A percentile compares a stretch with the other conserved stretches of the same genome.
Conservation (phyloP, 2,797 vertebrate species). For the Siniperca obscura region DNA sequence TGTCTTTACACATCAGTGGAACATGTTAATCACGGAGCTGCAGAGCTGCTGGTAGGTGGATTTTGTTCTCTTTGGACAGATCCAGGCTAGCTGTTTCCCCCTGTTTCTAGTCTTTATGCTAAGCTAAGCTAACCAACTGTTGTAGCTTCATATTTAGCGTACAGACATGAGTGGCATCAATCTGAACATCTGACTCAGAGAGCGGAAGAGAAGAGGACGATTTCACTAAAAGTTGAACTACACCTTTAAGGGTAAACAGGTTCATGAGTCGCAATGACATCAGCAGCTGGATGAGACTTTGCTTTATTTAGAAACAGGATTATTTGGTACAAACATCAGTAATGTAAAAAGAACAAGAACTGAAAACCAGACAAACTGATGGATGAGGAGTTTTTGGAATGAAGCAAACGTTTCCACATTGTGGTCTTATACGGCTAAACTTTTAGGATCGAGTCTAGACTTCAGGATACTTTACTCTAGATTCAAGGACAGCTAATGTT, state of each 20-base stretch:
- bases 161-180: neutral
- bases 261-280: slow-evolving; percentile 32
- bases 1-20: neutral
- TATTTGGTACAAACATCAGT: slow-evolving; percentile 54
- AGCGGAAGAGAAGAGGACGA: neutral
- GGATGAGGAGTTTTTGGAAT: neutral
- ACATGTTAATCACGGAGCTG: neutral
- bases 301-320: slow-evolving; percentile 68
- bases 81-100: neutral
- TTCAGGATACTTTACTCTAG: neutral
- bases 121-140: neutral
- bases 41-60: neutral
- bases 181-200: neutral
- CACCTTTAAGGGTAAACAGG: slow-evolving; percentile 5
- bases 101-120: neutral
- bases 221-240: neutral
- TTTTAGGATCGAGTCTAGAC: neutral
- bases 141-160: neutral
- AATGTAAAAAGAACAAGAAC: slow-evolving; percentile 1
- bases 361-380: slow-evolving; percentile 14
- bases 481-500: neutral
- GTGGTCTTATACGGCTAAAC: neutral
- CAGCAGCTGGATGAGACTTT: slow-evolving; percentile 51
- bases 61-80: neutral
- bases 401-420: neutral